A percentile compares a stretch with the other conserved stretches of the same genome.
Conservation (phyloP, 2,797 vertebrate species). For the Dallia pectoralis region DNA sequence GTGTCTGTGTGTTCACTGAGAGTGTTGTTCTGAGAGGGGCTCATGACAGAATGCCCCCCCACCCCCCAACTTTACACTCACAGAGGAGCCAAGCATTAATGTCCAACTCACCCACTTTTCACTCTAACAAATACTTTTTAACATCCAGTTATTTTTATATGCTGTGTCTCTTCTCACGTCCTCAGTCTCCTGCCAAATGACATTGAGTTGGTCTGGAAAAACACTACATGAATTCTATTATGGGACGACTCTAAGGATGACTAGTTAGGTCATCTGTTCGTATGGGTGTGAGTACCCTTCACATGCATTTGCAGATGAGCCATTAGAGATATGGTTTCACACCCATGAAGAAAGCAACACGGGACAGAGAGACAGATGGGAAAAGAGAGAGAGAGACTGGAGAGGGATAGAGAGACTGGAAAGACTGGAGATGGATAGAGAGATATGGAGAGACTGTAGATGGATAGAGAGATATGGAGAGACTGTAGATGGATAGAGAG, state of each 20-base stretch:
- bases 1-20: too few relatives aligned
- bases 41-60: too few relatives aligned
- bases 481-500: too few relatives aligned
- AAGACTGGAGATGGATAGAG: not conserved
- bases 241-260: not conserved
- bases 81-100: not conserved
- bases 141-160: not conserved
- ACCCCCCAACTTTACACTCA: too few relatives aligned
- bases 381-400: too few relatives aligned
- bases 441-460: too few relatives aligned
- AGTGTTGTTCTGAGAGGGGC: too few relatives aligned
- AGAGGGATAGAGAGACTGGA: not conserved
- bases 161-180: not conserved
- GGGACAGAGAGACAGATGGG: too few relatives aligned
- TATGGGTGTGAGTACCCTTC: not conserved
- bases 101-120: not conserved
- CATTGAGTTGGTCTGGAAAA: not conserved
- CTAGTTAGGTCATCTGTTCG: not conserved
- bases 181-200: not conserved
- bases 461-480: too few relatives aligned
- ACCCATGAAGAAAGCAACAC: not conserved
- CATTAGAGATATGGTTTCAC: not conserved
- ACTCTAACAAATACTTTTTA: not conserved
- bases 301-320: not conserved
- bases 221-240: not conserved